Percentiles rank a stretch among this genome's conserved stretches.
These are phyloP conservation scores for Pocillopora damicornis DNA, from an alignment of 64 coral and sea anemone species.

Conservation along the genomic window DNA sequence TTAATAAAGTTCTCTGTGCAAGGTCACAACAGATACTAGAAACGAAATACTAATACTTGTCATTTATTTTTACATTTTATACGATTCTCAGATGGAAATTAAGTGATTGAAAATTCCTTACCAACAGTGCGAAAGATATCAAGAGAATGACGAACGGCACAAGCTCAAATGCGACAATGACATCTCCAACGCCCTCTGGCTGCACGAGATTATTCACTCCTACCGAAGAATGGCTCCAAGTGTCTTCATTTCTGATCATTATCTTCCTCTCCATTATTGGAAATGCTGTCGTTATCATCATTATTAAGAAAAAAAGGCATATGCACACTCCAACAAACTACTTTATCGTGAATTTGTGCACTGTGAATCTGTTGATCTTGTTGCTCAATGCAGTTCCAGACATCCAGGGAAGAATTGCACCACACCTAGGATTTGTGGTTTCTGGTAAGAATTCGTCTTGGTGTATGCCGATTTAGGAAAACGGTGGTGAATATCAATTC, in stretches of 20 bases:
- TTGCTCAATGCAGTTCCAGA: constrained; percentile 18
- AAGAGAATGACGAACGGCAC: constrained; percentile 1
- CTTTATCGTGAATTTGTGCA: constrained; percentile 43
- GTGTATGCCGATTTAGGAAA: too few species aligned
- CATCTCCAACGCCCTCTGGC: neutral
- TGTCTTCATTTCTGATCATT: constrained; percentile 1
- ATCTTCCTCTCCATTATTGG: constrained; percentile 32
- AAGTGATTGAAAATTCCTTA: neutral
- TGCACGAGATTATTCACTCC: neutral
- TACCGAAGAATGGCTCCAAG: constrained; percentile 31
- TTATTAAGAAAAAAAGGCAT: constrained; percentile 43
- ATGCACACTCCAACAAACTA: constrained; percentile 45
- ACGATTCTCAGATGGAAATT: neutral
- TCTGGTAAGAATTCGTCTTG: neutral
- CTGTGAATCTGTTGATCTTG: constrained; percentile 42
- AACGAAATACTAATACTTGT: too few species aligned
- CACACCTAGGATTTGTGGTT: neutral
- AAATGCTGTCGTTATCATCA: constrained; percentile 43
- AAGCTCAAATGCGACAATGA: neutral
- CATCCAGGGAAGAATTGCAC: constrained; percentile 16
- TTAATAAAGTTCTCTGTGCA: too few species aligned
- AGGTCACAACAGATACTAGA: too few species aligned
- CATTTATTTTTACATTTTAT: neutral
- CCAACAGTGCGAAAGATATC: neutral
- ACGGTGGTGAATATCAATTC: too few species aligned